Conservation (phyloP, 2,797 vertebrate species). For the Urocyon cinereoargenteus region DNA sequence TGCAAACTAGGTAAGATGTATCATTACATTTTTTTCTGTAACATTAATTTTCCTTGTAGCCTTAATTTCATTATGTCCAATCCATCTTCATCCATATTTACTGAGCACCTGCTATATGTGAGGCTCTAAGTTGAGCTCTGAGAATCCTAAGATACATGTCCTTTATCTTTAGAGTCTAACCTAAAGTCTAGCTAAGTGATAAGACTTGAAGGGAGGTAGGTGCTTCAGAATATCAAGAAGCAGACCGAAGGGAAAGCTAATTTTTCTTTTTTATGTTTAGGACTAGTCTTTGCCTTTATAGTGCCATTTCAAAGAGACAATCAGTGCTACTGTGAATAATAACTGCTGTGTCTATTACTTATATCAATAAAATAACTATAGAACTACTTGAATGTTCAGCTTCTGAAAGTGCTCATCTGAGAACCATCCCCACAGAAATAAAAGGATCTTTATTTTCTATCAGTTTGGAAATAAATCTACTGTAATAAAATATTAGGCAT, state of each 20-base stretch:
- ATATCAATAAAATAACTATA: not conserved
- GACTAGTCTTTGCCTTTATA: not conserved
- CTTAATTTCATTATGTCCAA: not conserved
- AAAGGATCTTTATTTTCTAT: slow-evolving; percentile 39
- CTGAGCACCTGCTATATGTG: not conserved
- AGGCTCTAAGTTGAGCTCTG: not conserved
- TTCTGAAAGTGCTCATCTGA: not conserved
- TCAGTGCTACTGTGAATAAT: not conserved
- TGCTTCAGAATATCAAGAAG: not conserved
- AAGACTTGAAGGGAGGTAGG: not conserved
- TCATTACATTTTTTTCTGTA: not conserved
- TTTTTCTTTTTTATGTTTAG: not conserved
- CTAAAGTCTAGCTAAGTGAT: not conserved
- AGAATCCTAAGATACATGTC: not conserved
- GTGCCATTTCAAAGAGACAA: not conserved
- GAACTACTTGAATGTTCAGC: not conserved
- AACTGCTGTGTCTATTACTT: not conserved
- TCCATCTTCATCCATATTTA: not conserved
- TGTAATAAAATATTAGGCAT: not conserved
- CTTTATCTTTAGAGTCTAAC: not conserved
- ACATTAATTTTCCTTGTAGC: not conserved
- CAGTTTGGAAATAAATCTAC: not conserved
- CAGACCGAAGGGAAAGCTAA: not conserved
- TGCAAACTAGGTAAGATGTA: slow-evolving; percentile 21
- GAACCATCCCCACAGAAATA: not conserved